Percentiles rank a stretch among this genome's conserved stretches.
Conservation (phyloP, 1,140 invertebrate genomes). For the Papilio dardanus region DNA sequence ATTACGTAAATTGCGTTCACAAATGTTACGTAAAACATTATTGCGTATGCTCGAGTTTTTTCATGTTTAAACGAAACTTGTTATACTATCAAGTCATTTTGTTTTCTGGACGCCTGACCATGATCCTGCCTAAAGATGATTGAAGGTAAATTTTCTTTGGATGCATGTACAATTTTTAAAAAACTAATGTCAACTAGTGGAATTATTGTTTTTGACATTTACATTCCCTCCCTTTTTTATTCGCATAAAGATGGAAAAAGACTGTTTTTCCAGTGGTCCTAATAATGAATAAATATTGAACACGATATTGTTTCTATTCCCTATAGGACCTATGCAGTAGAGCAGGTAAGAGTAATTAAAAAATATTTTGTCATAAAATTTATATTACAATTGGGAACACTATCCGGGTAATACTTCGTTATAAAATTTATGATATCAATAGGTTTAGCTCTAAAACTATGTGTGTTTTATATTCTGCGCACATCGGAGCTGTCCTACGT, state of each 20-base stretch:
- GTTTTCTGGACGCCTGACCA: neutral
- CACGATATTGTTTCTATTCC: neutral
- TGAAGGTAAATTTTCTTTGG: neutral
- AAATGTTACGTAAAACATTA: slow-evolving; percentile 15
- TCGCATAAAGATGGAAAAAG: no score
- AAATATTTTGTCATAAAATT: slow-evolving; percentile 16
- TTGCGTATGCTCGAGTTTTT: neutral
- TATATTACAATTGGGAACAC: neutral
- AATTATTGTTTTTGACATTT: no score
- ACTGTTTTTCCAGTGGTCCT: no score
- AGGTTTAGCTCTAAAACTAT: slow-evolving; percentile 54
- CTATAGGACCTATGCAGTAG: neutral
- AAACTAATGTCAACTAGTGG: no score
- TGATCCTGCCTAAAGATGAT: neutral
- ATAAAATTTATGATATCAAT: slow-evolving; percentile 43
- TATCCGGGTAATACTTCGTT: slow-evolving; percentile 17
- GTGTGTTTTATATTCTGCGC: slow-evolving; percentile 68
- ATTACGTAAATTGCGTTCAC: slow-evolving; percentile 19
- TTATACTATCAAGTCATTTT: neutral
- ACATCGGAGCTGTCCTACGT: slow-evolving; percentile 61
- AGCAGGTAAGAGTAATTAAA: neutral
- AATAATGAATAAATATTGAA: neutral
- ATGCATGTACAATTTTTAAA: no score
- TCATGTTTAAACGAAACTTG: neutral
- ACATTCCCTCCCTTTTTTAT: no score